Conservation (phyloP, 2,888 invertebrate species). For the Mesopsocus fuscifrons region DNA sequence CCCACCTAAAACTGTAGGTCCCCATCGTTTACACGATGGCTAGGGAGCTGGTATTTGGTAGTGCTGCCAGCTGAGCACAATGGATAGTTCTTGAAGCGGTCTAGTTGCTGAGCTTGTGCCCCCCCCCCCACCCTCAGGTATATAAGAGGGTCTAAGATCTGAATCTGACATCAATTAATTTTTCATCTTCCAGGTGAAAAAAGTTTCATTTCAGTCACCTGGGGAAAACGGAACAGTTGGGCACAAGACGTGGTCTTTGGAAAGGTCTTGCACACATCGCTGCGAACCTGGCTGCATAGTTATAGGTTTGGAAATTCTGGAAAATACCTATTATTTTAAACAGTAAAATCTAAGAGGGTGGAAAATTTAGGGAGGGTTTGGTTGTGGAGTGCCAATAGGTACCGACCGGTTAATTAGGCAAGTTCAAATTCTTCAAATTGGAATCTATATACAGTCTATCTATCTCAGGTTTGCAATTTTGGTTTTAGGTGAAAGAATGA, state of each 20-base stretch:
- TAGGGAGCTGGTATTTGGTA: not conserved
- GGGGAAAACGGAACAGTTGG: constrained; percentile 59
- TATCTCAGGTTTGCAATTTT: not conserved
- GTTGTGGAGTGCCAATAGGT: not conserved
- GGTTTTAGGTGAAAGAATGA: constrained; percentile 2
- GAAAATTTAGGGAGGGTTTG: no score
- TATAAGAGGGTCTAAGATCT: not conserved
- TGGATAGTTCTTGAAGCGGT: not conserved
- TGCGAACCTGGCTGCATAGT: constrained; percentile 79
- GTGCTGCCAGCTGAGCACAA: not conserved
- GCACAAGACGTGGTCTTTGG: constrained; percentile 64
- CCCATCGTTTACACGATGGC: no score
- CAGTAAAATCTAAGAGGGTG: not conserved
- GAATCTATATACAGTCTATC: not conserved
- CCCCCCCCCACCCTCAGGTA: no score
- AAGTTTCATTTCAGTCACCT: constrained; percentile 65
- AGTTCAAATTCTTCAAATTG: not conserved
- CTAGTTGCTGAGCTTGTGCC: no score
- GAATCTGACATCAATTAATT: not conserved
- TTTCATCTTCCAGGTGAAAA: constrained; percentile 39
- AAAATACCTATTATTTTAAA: no score
- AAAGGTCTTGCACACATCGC: constrained; percentile 61
- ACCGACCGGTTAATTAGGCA: no score
- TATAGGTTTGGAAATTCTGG: constrained; percentile 25
- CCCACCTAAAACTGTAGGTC: no score